Percentiles rank a stretch among this genome's conserved stretches.
Conservation (phyloP, 2,797 vertebrate genomes). For the Chrysocyon brachyurus region DNA sequence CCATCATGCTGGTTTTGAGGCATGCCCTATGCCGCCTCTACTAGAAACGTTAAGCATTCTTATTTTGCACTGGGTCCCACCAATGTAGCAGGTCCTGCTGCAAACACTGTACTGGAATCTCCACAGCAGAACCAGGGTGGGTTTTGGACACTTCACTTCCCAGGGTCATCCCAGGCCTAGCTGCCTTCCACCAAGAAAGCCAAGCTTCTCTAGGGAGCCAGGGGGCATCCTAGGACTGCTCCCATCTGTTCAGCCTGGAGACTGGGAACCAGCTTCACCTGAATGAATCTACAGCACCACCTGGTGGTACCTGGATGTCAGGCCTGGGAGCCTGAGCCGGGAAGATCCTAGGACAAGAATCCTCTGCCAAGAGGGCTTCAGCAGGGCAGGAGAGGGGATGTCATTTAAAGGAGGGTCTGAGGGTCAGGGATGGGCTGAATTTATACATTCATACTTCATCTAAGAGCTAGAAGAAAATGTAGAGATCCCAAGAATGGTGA, state of each 20-base stretch:
- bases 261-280: rapidly evolving
- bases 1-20: background rate
- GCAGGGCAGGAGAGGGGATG: rapidly evolving
- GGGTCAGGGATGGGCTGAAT: background rate
- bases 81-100: background rate
- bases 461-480: background rate
- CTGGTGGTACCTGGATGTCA: background rate
- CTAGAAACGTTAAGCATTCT: background rate
- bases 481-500: background rate
- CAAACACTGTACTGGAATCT: background rate
- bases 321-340: background rate
- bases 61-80: background rate
- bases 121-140: background rate
- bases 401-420: background rate
- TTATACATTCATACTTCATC: background rate
- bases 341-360: background rate
- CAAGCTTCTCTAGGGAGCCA: background rate
- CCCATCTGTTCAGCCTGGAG: background rate
- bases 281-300: constrained; percentile 52
- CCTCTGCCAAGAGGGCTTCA: background rate
- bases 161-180: background rate
- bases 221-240: background rate
- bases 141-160: background rate
- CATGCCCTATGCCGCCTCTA: background rate
- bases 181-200: background rate